Percentiles rank a stretch among this genome's conserved stretches.
Conservation (phyloP, 2,888 invertebrate species). For the Microctonus brassicae region DNA sequence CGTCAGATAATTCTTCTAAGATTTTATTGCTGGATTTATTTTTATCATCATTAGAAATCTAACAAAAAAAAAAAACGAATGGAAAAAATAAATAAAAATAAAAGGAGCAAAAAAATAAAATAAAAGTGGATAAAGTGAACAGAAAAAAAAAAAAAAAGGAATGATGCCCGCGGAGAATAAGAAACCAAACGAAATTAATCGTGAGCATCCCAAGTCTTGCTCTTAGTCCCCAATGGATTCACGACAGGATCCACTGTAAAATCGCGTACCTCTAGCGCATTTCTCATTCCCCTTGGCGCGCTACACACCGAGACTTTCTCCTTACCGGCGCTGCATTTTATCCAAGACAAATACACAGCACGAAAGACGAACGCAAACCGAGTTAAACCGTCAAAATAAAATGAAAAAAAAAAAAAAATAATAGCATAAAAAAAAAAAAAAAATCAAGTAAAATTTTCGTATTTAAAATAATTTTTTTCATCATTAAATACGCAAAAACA, state of each 20-base stretch:
- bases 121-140: not conserved
- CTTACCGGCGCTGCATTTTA: not conserved
- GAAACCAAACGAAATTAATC: conserved; percentile 39
- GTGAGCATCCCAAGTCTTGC: conserved; percentile 16
- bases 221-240: not conserved
- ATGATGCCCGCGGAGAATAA: conserved; percentile 25
- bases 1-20: conserved; percentile 18
- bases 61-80: not conserved
- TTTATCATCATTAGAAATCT: not conserved
- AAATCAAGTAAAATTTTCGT: not conserved
- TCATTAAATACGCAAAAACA: not conserved
- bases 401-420: too few relatives aligned
- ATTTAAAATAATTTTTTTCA: not conserved
- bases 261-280: conserved; percentile 12
- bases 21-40: conserved; percentile 2
- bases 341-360: not conserved
- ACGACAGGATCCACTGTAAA: not conserved
- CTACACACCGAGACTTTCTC: not conserved
- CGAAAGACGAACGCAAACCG: conserved; percentile 1
- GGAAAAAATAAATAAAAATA: too few relatives aligned
- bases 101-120: not conserved
- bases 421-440: too few relatives aligned
- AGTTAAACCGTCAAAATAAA: conserved; percentile 2
- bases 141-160: not conserved
- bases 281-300: conserved; percentile 10